Evolutionary conservation across 2,113 vertebrate species (phyloP), one percentile per base, ranked within the genome.

Genomic region (Malurus elegans): DNA sequence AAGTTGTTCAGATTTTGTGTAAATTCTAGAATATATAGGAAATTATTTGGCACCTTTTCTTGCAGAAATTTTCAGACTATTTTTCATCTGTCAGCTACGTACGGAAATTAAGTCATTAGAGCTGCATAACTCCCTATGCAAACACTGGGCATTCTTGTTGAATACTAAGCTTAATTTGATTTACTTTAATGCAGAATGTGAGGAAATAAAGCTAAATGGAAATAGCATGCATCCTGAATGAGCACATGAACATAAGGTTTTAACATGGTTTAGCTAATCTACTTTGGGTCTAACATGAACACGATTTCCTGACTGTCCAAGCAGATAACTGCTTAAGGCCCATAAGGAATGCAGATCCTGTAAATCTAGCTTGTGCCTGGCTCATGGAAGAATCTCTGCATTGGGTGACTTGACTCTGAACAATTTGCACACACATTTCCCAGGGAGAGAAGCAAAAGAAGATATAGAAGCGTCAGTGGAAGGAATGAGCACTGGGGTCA

Each of bases 401-500:
- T 15, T 0, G 0, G 26, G 2, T 42, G 10, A 29, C 61, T 67
- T 72, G 44, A 17, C 17, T 91, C 28, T 34, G 38, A 31, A 69
- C 4, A 61, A 31, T 65, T 65, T 45, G 26, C 2, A 2, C 15
- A 42, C 13, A 28, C 16, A 26, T 56, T 51, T 57, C 60, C 44
- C 24, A 58, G 10, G 21, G 2, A 54, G 6, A 66, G 38, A 88
- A 70, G 67, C 6, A 51, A 62, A 79, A 32, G 12, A 40, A 42
- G 20, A 40, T 29, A 13, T 2, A 61, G 42, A 83, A 73, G 8
- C 18, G 48, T 16, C 48, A 50, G 28, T 8, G 29, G 32, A 65
- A 69, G 20, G 14, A 78, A 61, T 26, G 23, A 88, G 6, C 38
- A 31, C 8, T 29, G 34, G 6, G 1, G 3, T 56, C 26, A 40